Evolutionary conservation across 2,113 vertebrate genomes (phyloP).

Genomic region (Rhinopomastus cyanomelas): DNA sequence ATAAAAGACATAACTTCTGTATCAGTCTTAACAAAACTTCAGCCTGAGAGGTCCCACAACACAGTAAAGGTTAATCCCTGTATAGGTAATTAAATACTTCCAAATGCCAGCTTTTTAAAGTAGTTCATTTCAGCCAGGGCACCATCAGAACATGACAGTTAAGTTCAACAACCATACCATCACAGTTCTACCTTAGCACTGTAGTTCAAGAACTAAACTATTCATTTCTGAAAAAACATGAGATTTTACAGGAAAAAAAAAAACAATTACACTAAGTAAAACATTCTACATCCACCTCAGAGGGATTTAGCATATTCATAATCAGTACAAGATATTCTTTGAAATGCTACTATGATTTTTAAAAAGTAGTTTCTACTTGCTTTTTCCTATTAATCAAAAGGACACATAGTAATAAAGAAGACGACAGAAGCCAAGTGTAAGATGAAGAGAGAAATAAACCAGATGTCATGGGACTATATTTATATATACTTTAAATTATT

Average conservation of each 20-base stretch:
- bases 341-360: not conserved
- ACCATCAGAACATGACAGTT: rapidly evolving
- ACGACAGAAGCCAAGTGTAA: not conserved
- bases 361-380: not conserved
- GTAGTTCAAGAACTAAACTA: not conserved
- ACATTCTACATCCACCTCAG: not conserved
- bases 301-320: not conserved
- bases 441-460: constrained; percentile 22
- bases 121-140: not conserved
- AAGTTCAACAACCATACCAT: not conserved
- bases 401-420: constrained; percentile 6
- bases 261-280: not conserved
- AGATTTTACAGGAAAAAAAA: not conserved
- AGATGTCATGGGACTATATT: constrained; percentile 11
- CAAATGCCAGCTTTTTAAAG: not conserved
- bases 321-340: not conserved
- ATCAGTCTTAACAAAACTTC: not conserved
- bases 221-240: not conserved
- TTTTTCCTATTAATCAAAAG: constrained; percentile 38
- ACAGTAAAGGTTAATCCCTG: not conserved
- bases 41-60: not conserved
- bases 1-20: not conserved
- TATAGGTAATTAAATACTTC: not conserved
- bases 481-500: not conserved
- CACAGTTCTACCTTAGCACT: not conserved